These are phyloP conservation scores for Rhynchopsitta pachyrhyncha DNA, from an alignment of 2,113 vertebrate species.

Conservation along the genomic window DNA sequence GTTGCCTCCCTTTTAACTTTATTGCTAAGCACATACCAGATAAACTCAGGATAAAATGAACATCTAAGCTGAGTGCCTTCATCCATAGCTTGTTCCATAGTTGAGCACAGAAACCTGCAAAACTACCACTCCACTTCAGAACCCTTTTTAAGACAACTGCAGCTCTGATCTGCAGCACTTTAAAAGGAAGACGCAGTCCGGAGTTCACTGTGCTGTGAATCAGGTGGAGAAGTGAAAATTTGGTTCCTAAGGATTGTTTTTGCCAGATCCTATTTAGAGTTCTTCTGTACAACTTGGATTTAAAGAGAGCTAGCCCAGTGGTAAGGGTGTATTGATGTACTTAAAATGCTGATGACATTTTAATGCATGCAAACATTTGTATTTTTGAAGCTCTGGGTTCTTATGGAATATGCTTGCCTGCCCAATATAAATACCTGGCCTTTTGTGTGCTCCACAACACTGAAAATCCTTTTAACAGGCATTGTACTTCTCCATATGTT, in stretches of 20 bases:
- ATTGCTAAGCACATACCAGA: conserved; percentile 27
- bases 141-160: neutral
- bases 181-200: neutral
- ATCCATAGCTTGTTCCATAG: neutral
- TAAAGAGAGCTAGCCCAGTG: neutral
- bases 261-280: neutral
- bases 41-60: neutral
- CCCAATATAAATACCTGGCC: neutral
- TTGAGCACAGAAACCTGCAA: neutral
- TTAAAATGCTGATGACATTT: neutral
- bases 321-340: neutral
- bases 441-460: neutral
- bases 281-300: neutral
- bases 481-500: neutral
- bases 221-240: neutral
- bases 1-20: conserved; percentile 45
- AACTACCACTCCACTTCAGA: neutral
- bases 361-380: neutral
- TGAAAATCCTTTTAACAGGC: conserved; percentile 24
- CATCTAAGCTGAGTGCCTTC: neutral
- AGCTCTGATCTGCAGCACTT: neutral
- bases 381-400: neutral
- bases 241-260: neutral
- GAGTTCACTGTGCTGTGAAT: neutral
- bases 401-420: neutral